phyloP scores from a whole-genome alignment of 2,113 vertebrate species.

The Paralichthys olivaceus region DNA sequence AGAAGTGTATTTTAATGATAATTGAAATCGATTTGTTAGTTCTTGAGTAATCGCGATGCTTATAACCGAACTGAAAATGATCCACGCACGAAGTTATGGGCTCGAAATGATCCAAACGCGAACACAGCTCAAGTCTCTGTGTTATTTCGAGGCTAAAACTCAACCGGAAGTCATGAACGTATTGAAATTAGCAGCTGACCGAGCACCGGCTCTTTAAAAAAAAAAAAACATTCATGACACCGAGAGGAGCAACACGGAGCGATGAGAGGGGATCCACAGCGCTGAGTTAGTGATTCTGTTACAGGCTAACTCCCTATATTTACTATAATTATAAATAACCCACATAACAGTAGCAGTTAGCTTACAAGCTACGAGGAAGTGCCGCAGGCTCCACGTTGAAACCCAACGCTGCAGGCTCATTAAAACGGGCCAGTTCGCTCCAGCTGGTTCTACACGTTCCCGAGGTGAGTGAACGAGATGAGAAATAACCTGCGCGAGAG shows the following conservation, averaged over 20 bases:
- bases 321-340: background rate
- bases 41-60: background rate
- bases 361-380: slow-evolving; percentile 9
- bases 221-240: background rate
- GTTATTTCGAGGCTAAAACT: slow-evolving; percentile 17
- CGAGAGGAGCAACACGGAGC: background rate
- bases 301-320: background rate
- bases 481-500: background rate
- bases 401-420: background rate
- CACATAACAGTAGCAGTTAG: background rate
- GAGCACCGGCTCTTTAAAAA: background rate
- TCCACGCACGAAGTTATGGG: accelerated
- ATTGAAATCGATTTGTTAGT: background rate
- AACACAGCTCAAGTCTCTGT: background rate
- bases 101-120: background rate
- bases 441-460: slow-evolving; percentile 24
- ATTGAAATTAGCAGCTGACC: slow-evolving; percentile 7
- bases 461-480: slow-evolving; percentile 44
- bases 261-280: background rate
- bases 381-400: background rate
- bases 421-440: slow-evolving; percentile 2
- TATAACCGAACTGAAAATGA: accelerated
- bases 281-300: background rate
- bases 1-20: too few relatives aligned
- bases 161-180: slow-evolving; percentile 30